These are phyloP conservation scores for Lordiphosa clarofinis DNA, from an alignment of 1,140 invertebrate species.

Conservation along the genomic window DNA sequence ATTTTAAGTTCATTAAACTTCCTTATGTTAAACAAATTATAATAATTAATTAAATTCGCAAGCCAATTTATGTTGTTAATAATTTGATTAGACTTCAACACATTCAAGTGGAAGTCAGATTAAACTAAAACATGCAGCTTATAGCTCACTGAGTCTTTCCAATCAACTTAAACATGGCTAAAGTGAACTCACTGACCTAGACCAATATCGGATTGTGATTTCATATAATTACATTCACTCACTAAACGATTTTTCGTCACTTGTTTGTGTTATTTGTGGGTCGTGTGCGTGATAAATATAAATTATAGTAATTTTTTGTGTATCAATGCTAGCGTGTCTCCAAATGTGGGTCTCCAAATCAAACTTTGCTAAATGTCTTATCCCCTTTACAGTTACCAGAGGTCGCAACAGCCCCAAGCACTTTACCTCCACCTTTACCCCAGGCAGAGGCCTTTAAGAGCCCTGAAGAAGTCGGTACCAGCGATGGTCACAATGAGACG, in stretches of 20 bases:
- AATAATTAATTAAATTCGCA: too few relatives aligned
- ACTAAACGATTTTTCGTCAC: slow-evolving; percentile 4
- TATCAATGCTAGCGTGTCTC: slow-evolving; percentile 23
- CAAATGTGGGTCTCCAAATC: slow-evolving; percentile 6
- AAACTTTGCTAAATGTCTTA: background rate
- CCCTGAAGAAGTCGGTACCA: slow-evolving; percentile 25
- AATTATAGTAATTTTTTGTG: slow-evolving; percentile 38
- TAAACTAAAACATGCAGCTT: too few relatives aligned
- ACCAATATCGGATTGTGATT: slow-evolving; percentile 18
- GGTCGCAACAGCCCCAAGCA: slow-evolving; percentile 3
- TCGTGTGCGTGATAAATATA: slow-evolving; percentile 30
- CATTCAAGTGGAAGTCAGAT: too few relatives aligned
- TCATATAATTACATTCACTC: slow-evolving; percentile 5
- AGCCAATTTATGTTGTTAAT: too few relatives aligned
- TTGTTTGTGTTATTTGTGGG: slow-evolving; percentile 8
- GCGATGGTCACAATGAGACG: slow-evolving; percentile 39
- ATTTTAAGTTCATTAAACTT: too few relatives aligned
- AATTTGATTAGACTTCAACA: too few relatives aligned
- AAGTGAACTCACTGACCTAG: slow-evolving; percentile 29
- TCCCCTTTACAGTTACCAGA: slow-evolving; percentile 23
- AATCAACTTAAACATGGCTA: too few relatives aligned
- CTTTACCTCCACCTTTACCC: slow-evolving; percentile 2
- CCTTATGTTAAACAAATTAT: too few relatives aligned
- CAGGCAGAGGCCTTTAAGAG: slow-evolving; percentile 7
- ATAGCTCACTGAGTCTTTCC: too few relatives aligned